Base-by-base conservation (phyloP, 1,140 invertebrate genomes). In the Semibalanus balanoides region DNA sequence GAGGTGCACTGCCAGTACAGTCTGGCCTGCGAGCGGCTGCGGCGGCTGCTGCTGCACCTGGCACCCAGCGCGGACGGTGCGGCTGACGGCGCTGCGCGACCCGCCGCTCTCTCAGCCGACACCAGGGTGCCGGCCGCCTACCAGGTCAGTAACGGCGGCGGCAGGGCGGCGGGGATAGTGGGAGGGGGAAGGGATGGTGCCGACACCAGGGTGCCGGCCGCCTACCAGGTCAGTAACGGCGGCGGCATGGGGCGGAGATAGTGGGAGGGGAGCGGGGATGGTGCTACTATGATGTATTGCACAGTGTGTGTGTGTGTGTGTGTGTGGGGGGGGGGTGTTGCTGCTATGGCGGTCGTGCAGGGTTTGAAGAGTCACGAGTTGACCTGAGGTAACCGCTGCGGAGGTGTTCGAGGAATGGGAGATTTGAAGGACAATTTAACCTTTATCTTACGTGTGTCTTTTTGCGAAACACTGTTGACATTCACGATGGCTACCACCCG, bases 1-100 rank as follows among this genome's bases (percentile, higher is more conserved):
- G 92, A 93, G 83, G 89, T 93, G 29, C 90, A 91, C 78, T 94
- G 92, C 83, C 88, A 91, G 77, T 92, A 92, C 83, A 94, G 91
- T 81, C 85, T 96, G 78, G 91, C 93, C 3, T 92, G 91, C 77
- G 90, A 90, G 70, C 91, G 92, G 84, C 83, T 95, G 28, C 91
- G 90, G 82, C 88, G 90, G 78, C 84, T 92, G 19, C 83, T 94
- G 25, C 88, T 90, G 78, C 92, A 91, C 19, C 88, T 93, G 78
- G 82, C 93, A 64, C 89, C 89, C 76, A 77, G 76, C 22, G 77
- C 76, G 5, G 78, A 75, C 70, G 69, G 77, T 28, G 75, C 76
- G 30, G 69, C 76, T 3, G 72, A 90, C 79, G 86, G 86, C 77
- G 87, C 86, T 73, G 89, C 89, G 31, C 85, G 87, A 22, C 88